Base-by-base conservation (phyloP, 2,797 vertebrate species). In the Ceyx erithaca region DNA sequence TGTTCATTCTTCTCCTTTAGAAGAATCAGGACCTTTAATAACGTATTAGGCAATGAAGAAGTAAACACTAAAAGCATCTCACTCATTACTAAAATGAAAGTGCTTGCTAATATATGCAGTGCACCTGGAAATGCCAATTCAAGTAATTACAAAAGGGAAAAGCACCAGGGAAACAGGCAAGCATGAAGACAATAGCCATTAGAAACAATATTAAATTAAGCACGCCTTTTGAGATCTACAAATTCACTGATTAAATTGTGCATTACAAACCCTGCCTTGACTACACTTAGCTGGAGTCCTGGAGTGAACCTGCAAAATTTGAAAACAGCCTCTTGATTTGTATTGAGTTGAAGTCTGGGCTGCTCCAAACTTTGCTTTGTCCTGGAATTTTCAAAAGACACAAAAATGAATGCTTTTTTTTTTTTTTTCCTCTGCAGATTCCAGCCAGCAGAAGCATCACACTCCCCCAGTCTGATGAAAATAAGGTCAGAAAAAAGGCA, bases 171-270 rank as follows among this genome's bases (percentile, higher is more conserved):
- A 80, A 94, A 90, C 88, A 89, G 77, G 89, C 76, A 90, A 87
- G 87, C 95, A 95, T 87, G 85, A 92, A 95, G 68, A 94, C 86
- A 91, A 91, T 89, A 93, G 93, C 87, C 83, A 94, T 94, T 94
- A 94, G 77, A 67, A 90, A 89, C 72, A 93, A 95, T 96, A 96
- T 92, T 90, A 93, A 93, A 94, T 94, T 87, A 95, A 96, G 94
- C 67, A 68, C 8, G 12, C 72, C 84, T 92, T 92, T 51, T 68
- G 88, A 95, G 87, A 92, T 80, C 51, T 76, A 89, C 91, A 79
- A 86, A 87, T 88, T 93, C 88, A 90, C 88, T 72, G 90, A 83
- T 89, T 94, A 92, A 95, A 95, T 94, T 72, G 94, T 83, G 92
- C 95, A 91, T 94, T 89, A 76, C 77, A 76, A 92, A 37, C 62